These are phyloP conservation scores for Coccyzus lansbergi DNA, from an alignment of 2,797 vertebrate genomes.

Conservation along the genomic window DNA sequence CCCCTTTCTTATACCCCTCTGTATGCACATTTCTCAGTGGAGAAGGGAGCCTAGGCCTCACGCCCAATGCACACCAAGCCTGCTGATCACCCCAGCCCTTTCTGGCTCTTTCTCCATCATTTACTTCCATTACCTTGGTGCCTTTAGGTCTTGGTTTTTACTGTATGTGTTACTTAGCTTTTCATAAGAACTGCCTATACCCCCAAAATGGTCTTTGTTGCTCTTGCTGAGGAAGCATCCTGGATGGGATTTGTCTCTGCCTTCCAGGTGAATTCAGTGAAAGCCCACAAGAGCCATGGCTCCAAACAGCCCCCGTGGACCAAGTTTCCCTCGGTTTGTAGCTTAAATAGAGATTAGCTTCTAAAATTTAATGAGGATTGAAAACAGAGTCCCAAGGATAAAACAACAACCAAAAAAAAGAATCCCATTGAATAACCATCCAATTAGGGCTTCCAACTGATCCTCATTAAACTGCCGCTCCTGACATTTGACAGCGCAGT, in stretches of 20 bases:
- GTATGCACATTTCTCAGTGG: neutral
- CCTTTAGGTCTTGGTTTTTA: neutral
- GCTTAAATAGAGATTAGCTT: constrained; percentile 55
- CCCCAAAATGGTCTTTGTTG: neutral
- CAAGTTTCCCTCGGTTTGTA: neutral
- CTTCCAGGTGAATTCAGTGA: neutral
- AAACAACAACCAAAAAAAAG: neutral
- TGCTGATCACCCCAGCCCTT: neutral
- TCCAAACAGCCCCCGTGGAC: neutral
- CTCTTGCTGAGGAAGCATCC: neutral
- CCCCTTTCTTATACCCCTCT: neutral
- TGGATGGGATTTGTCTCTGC: neutral
- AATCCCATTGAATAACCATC: constrained; percentile 48
- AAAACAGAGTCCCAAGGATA: constrained; percentile 56
- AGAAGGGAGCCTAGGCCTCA: neutral
- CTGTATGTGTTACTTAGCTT: fast-evolving
- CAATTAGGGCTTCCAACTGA: constrained; percentile 70
- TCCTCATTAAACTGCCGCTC: constrained; percentile 60
- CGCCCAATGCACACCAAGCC: too few relatives aligned
- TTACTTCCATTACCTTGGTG: neutral
- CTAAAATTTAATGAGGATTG: constrained; percentile 62
- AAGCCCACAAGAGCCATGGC: neutral
- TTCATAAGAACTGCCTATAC: neutral
- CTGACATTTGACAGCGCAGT: constrained; percentile 62
- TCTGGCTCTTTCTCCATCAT: neutral